Conservation (phyloP, 2,888 invertebrate genomes). For the Himalopsyche kuldschensis region DNA sequence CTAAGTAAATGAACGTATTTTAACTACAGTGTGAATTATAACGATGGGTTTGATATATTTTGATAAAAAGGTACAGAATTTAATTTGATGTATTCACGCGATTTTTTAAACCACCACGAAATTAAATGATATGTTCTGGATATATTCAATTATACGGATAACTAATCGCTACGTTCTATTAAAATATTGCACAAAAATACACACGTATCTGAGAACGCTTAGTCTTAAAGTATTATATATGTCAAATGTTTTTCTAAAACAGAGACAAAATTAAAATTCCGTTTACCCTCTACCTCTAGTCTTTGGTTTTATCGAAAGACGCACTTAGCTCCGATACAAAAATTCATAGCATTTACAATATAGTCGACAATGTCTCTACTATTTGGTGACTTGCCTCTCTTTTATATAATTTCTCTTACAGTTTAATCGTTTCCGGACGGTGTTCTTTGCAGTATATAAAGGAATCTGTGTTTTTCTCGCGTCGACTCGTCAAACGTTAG, state of each 20-base stretch:
- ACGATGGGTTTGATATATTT: not conserved
- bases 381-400: slow-evolving; percentile 3
- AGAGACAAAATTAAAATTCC: slow-evolving; percentile 26
- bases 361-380: not conserved
- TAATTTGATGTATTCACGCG: not conserved
- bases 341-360: slow-evolving; percentile 9
- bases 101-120: not conserved
- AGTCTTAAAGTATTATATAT: slow-evolving; percentile 2
- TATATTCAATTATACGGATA: not conserved
- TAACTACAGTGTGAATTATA: not conserved
- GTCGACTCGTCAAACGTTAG: not conserved
- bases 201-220: slow-evolving; percentile 8
- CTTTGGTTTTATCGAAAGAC: slow-evolving; percentile 25
- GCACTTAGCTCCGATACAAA: slow-evolving; percentile 6
- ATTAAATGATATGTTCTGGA: slow-evolving; percentile 14
- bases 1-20: not conserved
- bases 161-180: not conserved
- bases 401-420: slow-evolving; percentile 10
- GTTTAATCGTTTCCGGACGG: slow-evolving; percentile 31
- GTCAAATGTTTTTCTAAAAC: slow-evolving; percentile 10
- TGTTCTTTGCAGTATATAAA: slow-evolving; percentile 17
- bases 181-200: slow-evolving; percentile 37
- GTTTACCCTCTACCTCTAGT: slow-evolving; percentile 20
- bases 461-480: not conserved
- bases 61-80: slow-evolving; percentile 2